Percentiles rank a stretch among this genome's conserved stretches.
Evolutionary conservation across 2,888 invertebrate species (phyloP).

Genomic region (Nasonia oneida): DNA sequence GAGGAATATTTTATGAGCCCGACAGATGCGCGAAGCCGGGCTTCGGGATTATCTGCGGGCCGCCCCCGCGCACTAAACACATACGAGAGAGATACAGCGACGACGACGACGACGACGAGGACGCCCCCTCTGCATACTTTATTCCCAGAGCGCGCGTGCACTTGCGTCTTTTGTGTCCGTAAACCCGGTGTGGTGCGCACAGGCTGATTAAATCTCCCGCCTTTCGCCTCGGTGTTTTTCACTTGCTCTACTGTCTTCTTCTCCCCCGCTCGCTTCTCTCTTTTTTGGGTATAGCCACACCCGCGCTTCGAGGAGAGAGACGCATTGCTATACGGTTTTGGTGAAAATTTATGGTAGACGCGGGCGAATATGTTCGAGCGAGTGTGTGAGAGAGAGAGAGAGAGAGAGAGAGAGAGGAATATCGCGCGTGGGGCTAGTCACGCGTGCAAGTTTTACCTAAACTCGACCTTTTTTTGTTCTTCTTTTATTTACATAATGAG

Average conservation of each 20-base stretch:
- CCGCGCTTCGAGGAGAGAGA: background rate
- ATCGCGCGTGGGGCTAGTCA: background rate
- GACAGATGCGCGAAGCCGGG: conserved; percentile 70
- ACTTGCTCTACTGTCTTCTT: background rate
- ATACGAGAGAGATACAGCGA: conserved; percentile 2
- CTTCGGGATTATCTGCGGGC: conserved; percentile 67
- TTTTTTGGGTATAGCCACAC: background rate
- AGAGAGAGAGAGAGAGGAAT: background rate
- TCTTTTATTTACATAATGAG: conserved; percentile 20
- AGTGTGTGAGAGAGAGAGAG: too few relatives aligned
- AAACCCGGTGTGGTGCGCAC: background rate
- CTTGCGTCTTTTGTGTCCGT: conserved; percentile 33
- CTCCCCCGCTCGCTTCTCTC: background rate
- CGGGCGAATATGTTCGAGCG: background rate
- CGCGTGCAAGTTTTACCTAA: conserved; percentile 3
- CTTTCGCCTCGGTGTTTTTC: background rate
- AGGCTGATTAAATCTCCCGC: background rate
- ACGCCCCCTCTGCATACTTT: conserved; percentile 65
- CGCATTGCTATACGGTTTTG: background rate
- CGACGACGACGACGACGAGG: background rate
- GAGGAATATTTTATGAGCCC: conserved; percentile 71
- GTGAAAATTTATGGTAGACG: background rate
- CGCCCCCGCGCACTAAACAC: conserved; percentile 22
- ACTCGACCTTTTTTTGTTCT: background rate
- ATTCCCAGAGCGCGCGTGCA: conserved; percentile 51